Evolutionary conservation across 2,888 invertebrate species (phyloP).

Genomic region (Aleiodes alternator): DNA sequence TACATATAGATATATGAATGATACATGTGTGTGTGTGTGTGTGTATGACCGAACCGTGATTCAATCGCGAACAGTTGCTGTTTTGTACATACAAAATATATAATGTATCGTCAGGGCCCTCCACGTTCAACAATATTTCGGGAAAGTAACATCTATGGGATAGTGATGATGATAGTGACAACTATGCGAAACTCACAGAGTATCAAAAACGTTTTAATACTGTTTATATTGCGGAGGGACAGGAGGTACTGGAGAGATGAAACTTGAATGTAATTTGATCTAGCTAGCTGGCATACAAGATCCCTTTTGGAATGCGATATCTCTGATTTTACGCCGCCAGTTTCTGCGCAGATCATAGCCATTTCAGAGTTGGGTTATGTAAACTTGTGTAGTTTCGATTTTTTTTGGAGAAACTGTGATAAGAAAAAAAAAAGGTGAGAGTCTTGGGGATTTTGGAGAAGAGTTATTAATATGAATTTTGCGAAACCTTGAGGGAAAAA

Average conservation of each 20-base stretch:
- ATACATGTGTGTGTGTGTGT: neutral
- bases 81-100: neutral
- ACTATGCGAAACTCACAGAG: slow-evolving; percentile 15
- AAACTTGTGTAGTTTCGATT: slow-evolving; percentile 54
- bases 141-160: too few relatives aligned
- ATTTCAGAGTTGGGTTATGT: slow-evolving; percentile 62
- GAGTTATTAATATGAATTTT: slow-evolving; percentile 18
- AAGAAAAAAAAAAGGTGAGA: neutral
- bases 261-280: slow-evolving; percentile 66
- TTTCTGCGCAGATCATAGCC: slow-evolving; percentile 67
- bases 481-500: slow-evolving; percentile 53
- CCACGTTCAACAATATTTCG: neutral
- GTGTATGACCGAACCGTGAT: neutral
- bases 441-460: neutral
- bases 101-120: slow-evolving; percentile 6
- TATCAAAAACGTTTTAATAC: slow-evolving; percentile 9
- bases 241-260: slow-evolving; percentile 36
- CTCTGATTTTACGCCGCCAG: slow-evolving; percentile 71
- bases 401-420: neutral
- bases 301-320: slow-evolving; percentile 71
- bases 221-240: neutral
- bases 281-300: slow-evolving; percentile 59
- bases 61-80: too few relatives aligned
- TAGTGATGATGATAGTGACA: slow-evolving; percentile 4
- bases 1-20: slow-evolving; percentile 20